Base-by-base conservation (phyloP, 2,113 vertebrate species). In the Gobiocypris rarus region DNA sequence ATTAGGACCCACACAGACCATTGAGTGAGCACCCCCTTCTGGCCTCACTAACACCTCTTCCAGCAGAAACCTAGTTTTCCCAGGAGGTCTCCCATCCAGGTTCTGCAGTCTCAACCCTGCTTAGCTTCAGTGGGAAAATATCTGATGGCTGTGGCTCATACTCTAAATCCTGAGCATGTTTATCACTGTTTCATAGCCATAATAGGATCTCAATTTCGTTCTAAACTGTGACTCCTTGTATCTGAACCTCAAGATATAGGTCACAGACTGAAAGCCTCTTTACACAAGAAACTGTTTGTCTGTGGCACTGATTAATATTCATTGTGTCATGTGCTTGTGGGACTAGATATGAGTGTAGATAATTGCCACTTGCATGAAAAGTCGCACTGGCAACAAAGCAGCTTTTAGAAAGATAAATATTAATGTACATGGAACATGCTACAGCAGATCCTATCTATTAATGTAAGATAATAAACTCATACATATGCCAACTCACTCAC, bases 361-460 rank as follows among this genome's bases (percentile, higher is more conserved):
- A 45, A 73, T 73, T 71, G 10, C 28, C 8, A n/a, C 17, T 41
- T 58, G 14, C 19, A n/a, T 58, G 15, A 5, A 17, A 77, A 15
- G n/a, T 61, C 14, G 8, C 56, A 78, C 6, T 45, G 38, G n/a
- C 28, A 34, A 43, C 22, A 22, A 43, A 43, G 11, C 54, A 59
- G 14, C 34, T 58, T 52, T 76, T 76, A 14, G 52, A 34, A 78
- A 59, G 7, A 79, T 26, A 10, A 59, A 79, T 43, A 45, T 79
- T 17, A 45, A 17, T 58, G 56, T 45, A 26, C 45, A 17, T 52
- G 24, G 3, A 63, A 45, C 1, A 2, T 38, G n/a, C 38, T 61
- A 61, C 7, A 17, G 13, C 14, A 43, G 34, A 14, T 43, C 52
- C 75, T 45, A 2, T 38, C 31, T 15, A 22, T 74, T 50, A 52